Percentiles rank a stretch among this genome's conserved stretches.
Conservation (phyloP, 1,140 invertebrate genomes). For the Drosophila persimilis region DNA sequence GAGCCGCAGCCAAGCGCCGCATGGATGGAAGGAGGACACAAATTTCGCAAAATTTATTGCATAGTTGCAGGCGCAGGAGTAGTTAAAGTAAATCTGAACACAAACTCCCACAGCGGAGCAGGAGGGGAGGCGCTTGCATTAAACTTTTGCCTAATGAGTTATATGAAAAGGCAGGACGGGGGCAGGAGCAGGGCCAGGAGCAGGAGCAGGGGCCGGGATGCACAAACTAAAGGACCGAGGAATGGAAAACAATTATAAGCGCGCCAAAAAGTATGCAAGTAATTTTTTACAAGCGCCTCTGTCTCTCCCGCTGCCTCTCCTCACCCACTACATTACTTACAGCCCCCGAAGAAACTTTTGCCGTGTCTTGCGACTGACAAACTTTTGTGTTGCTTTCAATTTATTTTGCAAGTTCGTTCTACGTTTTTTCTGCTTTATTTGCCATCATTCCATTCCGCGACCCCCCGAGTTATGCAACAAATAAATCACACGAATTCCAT, state of each 20-base stretch:
- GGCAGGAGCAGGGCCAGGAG: too few relatives aligned
- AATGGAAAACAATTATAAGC: conserved; percentile 76
- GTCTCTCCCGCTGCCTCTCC: too few relatives aligned
- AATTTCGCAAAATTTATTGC: conserved; percentile 74
- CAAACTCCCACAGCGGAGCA: conserved; percentile 37
- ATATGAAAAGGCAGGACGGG: conserved; percentile 29
- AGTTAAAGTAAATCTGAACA: conserved; percentile 76
- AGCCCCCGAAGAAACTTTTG: conserved; percentile 46
- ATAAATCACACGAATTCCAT: conserved; percentile 70
- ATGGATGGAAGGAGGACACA: conserved; percentile 36
- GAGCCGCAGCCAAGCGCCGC: conserved; percentile 5
- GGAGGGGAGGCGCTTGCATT: conserved; percentile 23
- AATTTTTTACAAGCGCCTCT: conserved; percentile 52
- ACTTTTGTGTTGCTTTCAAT: conserved; percentile 74
- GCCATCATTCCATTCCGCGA: too few relatives aligned
- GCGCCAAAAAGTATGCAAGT: conserved; percentile 74
- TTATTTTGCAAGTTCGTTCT: conserved; percentile 62
- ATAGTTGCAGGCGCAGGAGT: conserved; percentile 74
- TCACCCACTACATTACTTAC: conserved; percentile 52
- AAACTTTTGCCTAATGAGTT: conserved; percentile 77
- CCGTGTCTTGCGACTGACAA: conserved; percentile 55
- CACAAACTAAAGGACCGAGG: conserved; percentile 10
- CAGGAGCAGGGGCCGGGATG: not conserved
- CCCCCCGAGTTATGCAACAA: conserved; percentile 68
- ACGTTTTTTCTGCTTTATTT: too few relatives aligned